A percentile compares a stretch with the other conserved stretches of the same genome.
phyloP scores from a whole-genome alignment of 2,113 vertebrate species.

The Lathamus discolor region DNA sequence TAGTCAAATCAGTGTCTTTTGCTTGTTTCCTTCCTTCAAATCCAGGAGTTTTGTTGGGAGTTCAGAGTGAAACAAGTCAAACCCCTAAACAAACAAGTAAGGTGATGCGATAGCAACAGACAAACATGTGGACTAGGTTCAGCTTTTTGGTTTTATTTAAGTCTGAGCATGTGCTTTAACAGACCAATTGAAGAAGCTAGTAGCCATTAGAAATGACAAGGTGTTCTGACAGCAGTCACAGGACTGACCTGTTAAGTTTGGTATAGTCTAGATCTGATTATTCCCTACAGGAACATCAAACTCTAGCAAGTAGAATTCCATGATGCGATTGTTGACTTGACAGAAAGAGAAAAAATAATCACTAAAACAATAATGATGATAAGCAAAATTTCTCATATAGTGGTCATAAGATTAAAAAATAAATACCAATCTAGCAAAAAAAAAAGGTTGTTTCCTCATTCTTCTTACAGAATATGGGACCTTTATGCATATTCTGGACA shows the following conservation, averaged over 20 bases:
- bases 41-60: constrained; percentile 59
- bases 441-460: constrained; percentile 39
- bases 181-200: constrained; percentile 65
- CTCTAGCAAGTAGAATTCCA: constrained; percentile 45
- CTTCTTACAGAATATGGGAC: constrained; percentile 66
- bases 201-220: constrained; percentile 54
- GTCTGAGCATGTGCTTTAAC: constrained; percentile 72
- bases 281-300: constrained; percentile 31
- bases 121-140: constrained; percentile 61
- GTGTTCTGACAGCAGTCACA: constrained; percentile 48
- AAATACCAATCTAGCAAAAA: constrained; percentile 74
- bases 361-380: constrained; percentile 58
- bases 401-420: constrained; percentile 77
- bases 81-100: constrained; percentile 66
- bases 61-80: constrained; percentile 65
- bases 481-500: constrained; percentile 63
- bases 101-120: constrained; percentile 64
- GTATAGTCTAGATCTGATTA: constrained; percentile 54
- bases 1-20: constrained; percentile 68
- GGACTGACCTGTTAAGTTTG: constrained; percentile 67
- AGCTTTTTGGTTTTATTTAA: constrained; percentile 76
- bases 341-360: constrained; percentile 58
- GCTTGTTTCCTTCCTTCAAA: constrained; percentile 68
- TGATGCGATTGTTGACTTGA: constrained; percentile 47
- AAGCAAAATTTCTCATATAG: constrained; percentile 68